Conservation (phyloP, 2,113 vertebrate genomes). For the Lontra canadensis region DNA sequence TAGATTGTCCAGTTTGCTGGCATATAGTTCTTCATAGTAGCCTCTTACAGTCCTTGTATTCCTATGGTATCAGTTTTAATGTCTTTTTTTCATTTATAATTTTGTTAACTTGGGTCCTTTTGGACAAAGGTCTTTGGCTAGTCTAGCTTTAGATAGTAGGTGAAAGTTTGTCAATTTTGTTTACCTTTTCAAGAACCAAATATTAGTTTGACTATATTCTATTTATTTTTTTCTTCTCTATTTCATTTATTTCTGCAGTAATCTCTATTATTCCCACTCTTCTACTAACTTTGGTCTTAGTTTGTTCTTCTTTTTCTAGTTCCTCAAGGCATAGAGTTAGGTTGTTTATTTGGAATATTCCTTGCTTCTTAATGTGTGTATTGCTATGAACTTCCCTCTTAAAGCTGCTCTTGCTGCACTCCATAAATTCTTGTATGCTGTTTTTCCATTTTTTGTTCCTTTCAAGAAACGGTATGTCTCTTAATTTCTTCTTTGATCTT, state of each 20-base stretch:
- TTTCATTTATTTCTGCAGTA: background rate
- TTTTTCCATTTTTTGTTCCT: background rate
- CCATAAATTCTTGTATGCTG: background rate
- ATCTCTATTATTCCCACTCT: background rate
- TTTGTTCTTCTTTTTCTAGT: background rate
- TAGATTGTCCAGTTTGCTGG: background rate
- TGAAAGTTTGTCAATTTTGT: background rate
- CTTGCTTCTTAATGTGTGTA: background rate
- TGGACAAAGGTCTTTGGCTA: background rate
- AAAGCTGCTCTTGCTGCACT: background rate
- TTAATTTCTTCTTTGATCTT: background rate
- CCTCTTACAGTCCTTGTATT: background rate
- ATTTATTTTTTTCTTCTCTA: background rate
- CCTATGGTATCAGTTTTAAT: background rate
- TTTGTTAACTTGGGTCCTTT: background rate
- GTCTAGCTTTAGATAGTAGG: background rate
- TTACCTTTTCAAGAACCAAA: background rate
- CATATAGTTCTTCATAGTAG: background rate
- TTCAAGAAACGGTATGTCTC: background rate
- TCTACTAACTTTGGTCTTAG: background rate
- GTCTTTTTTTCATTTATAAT: background rate
- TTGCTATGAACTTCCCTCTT: background rate
- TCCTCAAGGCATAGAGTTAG: background rate
- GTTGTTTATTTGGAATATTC: background rate
- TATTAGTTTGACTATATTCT: background rate